A percentile compares a stretch with the other conserved stretches of the same genome.
Conservation (phyloP, 2,888 invertebrate species). For the Apantesis nais region DNA sequence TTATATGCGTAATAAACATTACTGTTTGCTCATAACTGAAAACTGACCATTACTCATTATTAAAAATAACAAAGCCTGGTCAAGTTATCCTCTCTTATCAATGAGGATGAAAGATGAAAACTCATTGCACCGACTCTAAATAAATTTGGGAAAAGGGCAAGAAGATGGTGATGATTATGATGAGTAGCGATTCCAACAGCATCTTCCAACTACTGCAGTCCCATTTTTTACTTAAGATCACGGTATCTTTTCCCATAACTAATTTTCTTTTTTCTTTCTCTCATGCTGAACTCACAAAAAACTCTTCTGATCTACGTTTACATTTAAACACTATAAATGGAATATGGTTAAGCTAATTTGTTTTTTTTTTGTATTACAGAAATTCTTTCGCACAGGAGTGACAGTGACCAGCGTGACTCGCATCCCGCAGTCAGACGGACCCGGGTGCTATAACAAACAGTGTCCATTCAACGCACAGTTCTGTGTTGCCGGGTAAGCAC, state of each 20-base stretch:
- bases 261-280: too few species aligned
- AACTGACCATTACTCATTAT: too few species aligned
- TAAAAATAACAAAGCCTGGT: too few species aligned
- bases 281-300: background rate
- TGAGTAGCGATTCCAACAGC: too few species aligned
- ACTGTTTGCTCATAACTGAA: too few species aligned
- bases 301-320: background rate
- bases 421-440: constrained; percentile 50
- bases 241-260: background rate
- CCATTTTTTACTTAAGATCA: too few species aligned
- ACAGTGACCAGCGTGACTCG: constrained; percentile 82
- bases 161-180: too few species aligned
- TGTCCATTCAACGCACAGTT: constrained; percentile 70
- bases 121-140: background rate
- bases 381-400: constrained; percentile 84
- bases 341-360: background rate
- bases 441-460: constrained; percentile 50
- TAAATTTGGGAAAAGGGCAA: too few species aligned
- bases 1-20: too few species aligned
- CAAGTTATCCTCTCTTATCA: too few species aligned
- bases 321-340: background rate
- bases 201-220: background rate
- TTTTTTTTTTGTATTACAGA: constrained; percentile 50
- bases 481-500: constrained; percentile 77
- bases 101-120: too few species aligned